These are phyloP conservation scores for Paratilapia polleni DNA, from an alignment of 2,113 vertebrate genomes.

Conservation along the genomic window DNA sequence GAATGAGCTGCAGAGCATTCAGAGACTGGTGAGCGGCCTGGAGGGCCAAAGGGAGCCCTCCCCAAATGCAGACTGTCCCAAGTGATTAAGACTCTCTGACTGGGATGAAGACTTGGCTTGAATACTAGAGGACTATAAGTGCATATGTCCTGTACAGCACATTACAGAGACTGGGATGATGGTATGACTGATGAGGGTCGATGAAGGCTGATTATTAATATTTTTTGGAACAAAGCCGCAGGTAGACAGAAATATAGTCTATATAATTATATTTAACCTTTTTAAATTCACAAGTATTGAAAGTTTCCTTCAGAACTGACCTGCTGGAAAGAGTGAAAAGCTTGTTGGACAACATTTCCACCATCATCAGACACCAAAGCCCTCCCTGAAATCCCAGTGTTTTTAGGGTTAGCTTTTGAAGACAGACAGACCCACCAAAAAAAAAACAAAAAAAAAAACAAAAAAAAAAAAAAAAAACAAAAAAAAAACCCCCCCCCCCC, in stretches of 20 bases:
- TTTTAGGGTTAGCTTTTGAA: background rate
- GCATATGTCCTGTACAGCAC: slow-evolving; percentile 86
- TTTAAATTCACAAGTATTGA: slow-evolving; percentile 30
- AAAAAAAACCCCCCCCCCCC: too few species aligned
- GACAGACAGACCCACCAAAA: background rate
- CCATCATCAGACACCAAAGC: slow-evolving; percentile 19
- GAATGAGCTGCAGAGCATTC: slow-evolving; percentile 97
- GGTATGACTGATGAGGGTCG: slow-evolving; percentile 26
- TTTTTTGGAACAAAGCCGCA: slow-evolving; percentile 55
- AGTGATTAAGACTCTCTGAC: slow-evolving; percentile 81
- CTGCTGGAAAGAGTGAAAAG: background rate
- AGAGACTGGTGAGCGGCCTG: slow-evolving; percentile 98
- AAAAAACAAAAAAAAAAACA: background rate
- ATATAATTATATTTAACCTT: slow-evolving; percentile 26
- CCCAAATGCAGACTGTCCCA: slow-evolving; percentile 88
- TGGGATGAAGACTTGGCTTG: slow-evolving; percentile 64
- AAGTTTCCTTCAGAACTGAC: slow-evolving; percentile 18
- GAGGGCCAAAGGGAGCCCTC: slow-evolving; percentile 91
- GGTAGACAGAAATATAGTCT: slow-evolving; percentile 38
- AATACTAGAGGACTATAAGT: slow-evolving; percentile 74
- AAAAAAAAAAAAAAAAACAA: too few species aligned
- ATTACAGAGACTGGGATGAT: slow-evolving; percentile 70
- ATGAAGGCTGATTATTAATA: slow-evolving; percentile 45
- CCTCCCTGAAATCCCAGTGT: background rate
- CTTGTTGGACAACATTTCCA: background rate